phyloP scores from a whole-genome alignment of 1,140 invertebrate genomes.

The Bombus turneri region DNA sequence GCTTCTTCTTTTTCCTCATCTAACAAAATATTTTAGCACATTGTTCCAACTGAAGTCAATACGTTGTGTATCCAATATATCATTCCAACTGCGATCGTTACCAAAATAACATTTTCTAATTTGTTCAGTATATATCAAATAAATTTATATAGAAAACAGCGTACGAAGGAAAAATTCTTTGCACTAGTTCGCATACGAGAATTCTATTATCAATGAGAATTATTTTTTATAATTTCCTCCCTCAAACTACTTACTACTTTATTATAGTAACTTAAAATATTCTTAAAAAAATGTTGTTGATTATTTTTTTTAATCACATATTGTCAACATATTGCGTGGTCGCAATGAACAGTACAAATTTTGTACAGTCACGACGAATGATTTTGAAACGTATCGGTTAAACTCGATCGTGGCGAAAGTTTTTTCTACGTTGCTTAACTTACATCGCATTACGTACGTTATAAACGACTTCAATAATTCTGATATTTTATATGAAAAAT shows the following conservation, averaged over 20 bases:
- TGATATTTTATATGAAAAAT: not conserved
- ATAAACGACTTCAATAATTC: not conserved
- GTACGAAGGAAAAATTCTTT: too few species aligned
- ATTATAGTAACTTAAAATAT: not conserved
- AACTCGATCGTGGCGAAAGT: not conserved
- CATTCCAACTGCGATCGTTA: not conserved
- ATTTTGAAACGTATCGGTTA: not conserved
- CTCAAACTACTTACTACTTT: too few species aligned
- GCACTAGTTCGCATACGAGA: too few species aligned
- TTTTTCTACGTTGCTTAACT: not conserved
- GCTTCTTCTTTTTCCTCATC: not conserved
- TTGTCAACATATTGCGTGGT: not conserved
- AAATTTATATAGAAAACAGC: too few species aligned
- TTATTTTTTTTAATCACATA: not conserved
- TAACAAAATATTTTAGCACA: not conserved
- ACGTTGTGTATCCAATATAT: not conserved
- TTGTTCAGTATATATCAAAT: too few species aligned
- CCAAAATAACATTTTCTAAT: not conserved
- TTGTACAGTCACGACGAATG: not conserved
- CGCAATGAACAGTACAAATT: not conserved
- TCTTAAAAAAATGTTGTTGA: not conserved
- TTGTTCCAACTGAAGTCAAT: not conserved
- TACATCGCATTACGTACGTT: too few species aligned
- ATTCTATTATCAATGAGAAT: too few species aligned
- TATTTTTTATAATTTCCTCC: too few species aligned